Base-by-base conservation (phyloP, 2,113 vertebrate genomes). In the Dissostichus mawsoni region DNA sequence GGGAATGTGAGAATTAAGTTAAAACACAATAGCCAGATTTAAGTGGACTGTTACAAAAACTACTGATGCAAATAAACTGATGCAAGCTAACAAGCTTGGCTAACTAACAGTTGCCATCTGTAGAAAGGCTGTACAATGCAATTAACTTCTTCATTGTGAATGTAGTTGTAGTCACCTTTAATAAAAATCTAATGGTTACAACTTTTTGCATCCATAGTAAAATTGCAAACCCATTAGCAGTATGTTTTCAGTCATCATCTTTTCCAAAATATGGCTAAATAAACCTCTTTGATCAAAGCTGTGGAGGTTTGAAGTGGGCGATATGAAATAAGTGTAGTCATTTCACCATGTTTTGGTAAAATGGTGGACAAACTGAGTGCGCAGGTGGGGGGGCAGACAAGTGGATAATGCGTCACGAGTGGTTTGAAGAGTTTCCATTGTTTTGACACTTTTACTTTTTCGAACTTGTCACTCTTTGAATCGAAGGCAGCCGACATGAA, bases 381-480 rank as follows among this genome's bases (percentile, higher is more conserved):
- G 69, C 55, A 41, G 36, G 59, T 55, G 56, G 23, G 33, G n/a
- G 51, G 68, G 70, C 67, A 69, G 51, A 63, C 36, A 71, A 64
- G 50, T 72, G 0, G 65, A 57, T 64, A 36, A 23, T 23, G 25
- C 69, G 18, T 14, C 50, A 67, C 12, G 33, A 33, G 17, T 53
- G n/a, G 8, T 58, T 62, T 74, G 25, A 69, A 80, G 52, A 69
- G 20, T 65, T 77, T 18, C 58, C 44, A 23, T 58, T 81, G 45
- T 69, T 76, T 78, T 59, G 55, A 48, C 18, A 45, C 9, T 23
- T 62, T 74, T 18, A 61, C 25, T 69, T 45, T 69, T 55, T 25
- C 25, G 11, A 82, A 57, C 66, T 55, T 71, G 57, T 53, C 72
- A 59, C 55, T 50, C 11, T 72, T 59, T 48, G 47, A 85, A 56